A percentile compares a stretch with the other conserved stretches of the same genome.
These are phyloP conservation scores for Lophotis ruficrista DNA, from an alignment of 2,113 vertebrate species.

Conservation along the genomic window DNA sequence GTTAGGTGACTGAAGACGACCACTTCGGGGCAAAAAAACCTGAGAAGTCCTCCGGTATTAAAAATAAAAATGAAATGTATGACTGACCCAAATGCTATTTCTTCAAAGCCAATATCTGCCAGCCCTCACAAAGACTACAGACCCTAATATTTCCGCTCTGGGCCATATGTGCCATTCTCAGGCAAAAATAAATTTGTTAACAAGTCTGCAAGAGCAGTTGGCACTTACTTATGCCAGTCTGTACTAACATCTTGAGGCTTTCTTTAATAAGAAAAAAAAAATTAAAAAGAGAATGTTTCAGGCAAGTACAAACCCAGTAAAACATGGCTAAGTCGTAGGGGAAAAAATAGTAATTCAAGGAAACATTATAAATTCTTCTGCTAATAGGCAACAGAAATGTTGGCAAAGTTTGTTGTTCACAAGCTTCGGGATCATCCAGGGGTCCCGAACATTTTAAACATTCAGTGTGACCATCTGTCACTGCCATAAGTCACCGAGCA, in stretches of 20 bases:
- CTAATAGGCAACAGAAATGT: constrained; percentile 59
- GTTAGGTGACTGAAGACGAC: background rate
- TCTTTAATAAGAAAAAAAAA: constrained; percentile 47
- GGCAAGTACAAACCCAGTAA: background rate
- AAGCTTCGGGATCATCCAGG: constrained; percentile 38
- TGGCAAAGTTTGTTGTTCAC: constrained; percentile 57
- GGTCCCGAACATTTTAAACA: constrained; percentile 71
- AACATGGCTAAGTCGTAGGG: background rate
- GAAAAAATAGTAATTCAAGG: constrained; percentile 27
- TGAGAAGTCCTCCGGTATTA: background rate
- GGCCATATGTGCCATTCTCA: constrained; percentile 77
- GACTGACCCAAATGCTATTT: background rate
- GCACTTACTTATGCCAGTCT: constrained; percentile 74
- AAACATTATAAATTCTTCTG: constrained; percentile 34
- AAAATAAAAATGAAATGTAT: constrained; percentile 5
- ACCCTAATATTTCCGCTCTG: constrained; percentile 75
- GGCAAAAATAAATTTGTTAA: constrained; percentile 76
- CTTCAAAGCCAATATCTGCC: constrained; percentile 70
- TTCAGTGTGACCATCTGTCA: constrained; percentile 80
- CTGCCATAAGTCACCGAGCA: constrained; percentile 49
- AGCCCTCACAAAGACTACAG: constrained; percentile 72
- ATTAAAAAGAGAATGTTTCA: background rate
- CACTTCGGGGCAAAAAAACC: background rate
- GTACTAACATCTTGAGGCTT: constrained; percentile 78
- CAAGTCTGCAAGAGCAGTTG: constrained; percentile 76